Evolutionary conservation across 2,113 vertebrate genomes (phyloP).

Genomic region (Grammomys dolichurus): DNA sequence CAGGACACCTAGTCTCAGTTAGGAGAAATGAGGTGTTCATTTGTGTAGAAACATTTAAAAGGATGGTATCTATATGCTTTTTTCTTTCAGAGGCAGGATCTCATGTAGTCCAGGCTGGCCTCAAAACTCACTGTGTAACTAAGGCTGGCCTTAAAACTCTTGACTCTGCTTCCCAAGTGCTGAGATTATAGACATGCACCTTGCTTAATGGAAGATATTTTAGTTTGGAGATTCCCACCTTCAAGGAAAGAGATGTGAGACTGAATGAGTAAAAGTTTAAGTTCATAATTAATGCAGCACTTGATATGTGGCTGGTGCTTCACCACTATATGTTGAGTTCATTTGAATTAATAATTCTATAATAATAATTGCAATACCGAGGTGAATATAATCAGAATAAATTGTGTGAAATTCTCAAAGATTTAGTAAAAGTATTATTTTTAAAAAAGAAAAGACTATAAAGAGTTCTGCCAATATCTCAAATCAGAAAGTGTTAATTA

Average conservation of each 20-base stretch:
- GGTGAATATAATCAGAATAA: not conserved
- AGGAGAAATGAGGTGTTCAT: not conserved
- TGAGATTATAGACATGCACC: too few species aligned
- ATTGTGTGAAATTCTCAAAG: not conserved
- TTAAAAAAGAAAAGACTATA: not conserved
- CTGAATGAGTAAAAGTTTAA: not conserved
- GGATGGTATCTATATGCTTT: not conserved
- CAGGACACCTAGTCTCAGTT: not conserved
- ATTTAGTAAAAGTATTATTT: not conserved
- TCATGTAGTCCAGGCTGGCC: not conserved
- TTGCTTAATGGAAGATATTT: not conserved
- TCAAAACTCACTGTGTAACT: not conserved
- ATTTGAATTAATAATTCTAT: conserved; percentile 41
- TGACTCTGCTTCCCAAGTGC: not conserved
- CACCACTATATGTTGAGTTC: not conserved
- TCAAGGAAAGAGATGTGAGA: not conserved
- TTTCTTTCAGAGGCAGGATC: not conserved
- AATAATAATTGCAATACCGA: not conserved
- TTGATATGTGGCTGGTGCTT: not conserved
- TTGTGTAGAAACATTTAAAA: not conserved
- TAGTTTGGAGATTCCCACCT: not conserved
- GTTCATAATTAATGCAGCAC: not conserved
- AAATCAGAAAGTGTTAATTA: conserved; percentile 9
- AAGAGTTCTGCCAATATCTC: conserved; percentile 20
- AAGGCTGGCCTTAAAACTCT: not conserved